These are phyloP conservation scores for Caradrina kadenii DNA, from an alignment of 2,888 invertebrate species.

Conservation along the genomic window DNA sequence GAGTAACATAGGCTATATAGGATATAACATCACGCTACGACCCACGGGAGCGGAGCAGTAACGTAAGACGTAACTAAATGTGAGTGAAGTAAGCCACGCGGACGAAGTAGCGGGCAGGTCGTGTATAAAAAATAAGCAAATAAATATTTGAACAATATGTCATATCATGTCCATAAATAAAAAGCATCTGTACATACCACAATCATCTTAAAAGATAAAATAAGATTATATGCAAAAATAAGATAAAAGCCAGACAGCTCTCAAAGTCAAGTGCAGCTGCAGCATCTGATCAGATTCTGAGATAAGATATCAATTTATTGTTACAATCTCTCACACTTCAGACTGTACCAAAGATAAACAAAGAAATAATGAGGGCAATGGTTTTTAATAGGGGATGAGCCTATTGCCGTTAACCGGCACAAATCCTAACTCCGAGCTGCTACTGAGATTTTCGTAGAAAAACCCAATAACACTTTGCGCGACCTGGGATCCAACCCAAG, in stretches of 20 bases:
- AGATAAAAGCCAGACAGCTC: slow-evolving; percentile 9
- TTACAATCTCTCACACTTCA: slow-evolving; percentile 25
- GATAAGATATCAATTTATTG: slow-evolving; percentile 36
- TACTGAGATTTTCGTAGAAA: too few species aligned
- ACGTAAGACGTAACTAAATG: too few species aligned
- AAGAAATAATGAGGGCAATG: slow-evolving; percentile 8
- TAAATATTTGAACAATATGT: not conserved
- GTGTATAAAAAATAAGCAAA: not conserved
- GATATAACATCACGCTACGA: too few species aligned
- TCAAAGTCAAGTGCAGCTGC: slow-evolving; percentile 34
- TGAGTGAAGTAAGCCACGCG: too few species aligned
- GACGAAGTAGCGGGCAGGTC: too few species aligned
- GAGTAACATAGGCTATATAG: too few species aligned
- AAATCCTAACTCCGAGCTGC: too few species aligned
- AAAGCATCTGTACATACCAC: not conserved
- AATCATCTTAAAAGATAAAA: not conserved
- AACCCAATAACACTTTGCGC: too few species aligned
- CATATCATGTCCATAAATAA: not conserved
- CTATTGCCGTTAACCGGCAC: too few species aligned
- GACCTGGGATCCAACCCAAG: too few species aligned
- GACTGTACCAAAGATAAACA: slow-evolving; percentile 27
- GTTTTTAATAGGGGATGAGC: slow-evolving; percentile 3
- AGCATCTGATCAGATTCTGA: slow-evolving; percentile 26
- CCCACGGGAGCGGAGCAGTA: too few species aligned
- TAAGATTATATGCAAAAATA: slow-evolving; percentile 13